Evolutionary conservation across 2,797 vertebrate species (phyloP).

Genomic region (Sebastes nivosus): DNA sequence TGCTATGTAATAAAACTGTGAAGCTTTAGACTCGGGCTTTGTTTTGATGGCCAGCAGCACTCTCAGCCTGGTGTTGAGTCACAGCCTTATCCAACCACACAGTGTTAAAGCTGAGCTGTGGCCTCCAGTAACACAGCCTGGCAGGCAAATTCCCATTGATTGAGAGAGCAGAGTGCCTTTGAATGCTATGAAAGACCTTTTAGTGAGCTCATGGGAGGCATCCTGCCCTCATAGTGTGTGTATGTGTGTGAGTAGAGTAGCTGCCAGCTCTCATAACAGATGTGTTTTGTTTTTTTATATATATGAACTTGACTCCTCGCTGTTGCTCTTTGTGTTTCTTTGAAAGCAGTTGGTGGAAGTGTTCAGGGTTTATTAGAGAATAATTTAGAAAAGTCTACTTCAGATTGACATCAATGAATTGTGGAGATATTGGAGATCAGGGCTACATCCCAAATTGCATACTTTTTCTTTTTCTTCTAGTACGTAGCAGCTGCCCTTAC

Average conservation of each 20-base stretch:
- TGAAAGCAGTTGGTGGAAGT: background rate
- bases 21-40: background rate
- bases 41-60: slow-evolving; percentile 39
- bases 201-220: slow-evolving; percentile 57
- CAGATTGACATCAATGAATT: background rate
- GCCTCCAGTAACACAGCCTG: slow-evolving; percentile 52
- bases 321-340: background rate
- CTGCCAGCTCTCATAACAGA: slow-evolving; percentile 36
- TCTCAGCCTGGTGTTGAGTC: slow-evolving; percentile 42
- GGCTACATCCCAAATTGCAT: too few species aligned
- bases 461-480: too few species aligned
- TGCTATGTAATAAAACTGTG: background rate
- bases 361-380: background rate
- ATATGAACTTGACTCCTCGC: background rate
- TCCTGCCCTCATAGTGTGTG: slow-evolving; percentile 37
- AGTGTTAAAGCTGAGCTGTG: slow-evolving; percentile 50
- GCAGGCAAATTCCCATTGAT: slow-evolving; percentile 58
- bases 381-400: background rate
- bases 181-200: slow-evolving; percentile 68
- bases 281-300: background rate
- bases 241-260: slow-evolving; percentile 24
- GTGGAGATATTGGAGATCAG: background rate
- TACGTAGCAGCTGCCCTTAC: too few species aligned
- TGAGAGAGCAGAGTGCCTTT: slow-evolving; percentile 59
- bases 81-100: slow-evolving; percentile 48